Evolutionary conservation across 2,113 vertebrate species (phyloP).

Genomic region (Vidua macroura): DNA sequence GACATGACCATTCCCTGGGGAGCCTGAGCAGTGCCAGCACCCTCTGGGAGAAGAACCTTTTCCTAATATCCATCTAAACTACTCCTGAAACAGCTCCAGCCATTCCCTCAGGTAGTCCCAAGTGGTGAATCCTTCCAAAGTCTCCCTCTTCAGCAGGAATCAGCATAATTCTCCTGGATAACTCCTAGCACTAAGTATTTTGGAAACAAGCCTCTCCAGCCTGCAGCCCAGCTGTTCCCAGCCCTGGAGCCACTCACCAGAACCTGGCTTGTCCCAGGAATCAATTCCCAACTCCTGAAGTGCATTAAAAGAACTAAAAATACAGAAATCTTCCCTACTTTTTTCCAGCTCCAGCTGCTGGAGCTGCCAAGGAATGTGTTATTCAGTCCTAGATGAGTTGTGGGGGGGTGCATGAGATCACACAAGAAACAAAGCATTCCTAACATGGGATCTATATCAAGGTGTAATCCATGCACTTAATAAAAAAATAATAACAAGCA

Average conservation of each 20-base stretch:
- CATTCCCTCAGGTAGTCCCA: neutral
- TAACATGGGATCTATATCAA: neutral
- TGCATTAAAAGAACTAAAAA: neutral
- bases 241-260: neutral
- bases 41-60: neutral
- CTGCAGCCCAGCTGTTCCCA: neutral
- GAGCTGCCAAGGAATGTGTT: neutral
- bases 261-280: neutral
- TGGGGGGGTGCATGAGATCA: neutral
- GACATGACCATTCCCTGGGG: neutral
- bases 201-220: neutral
- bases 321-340: neutral
- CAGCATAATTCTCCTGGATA: neutral
- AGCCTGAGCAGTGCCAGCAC: neutral
- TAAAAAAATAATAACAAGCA: neutral
- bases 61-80: neutral
- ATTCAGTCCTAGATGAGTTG: neutral
- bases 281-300: neutral
- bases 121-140: neutral
- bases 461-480: neutral
- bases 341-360: neutral
- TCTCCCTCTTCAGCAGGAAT: neutral
- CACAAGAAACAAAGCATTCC: neutral
- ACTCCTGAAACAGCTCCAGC: neutral
- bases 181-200: neutral